Evolutionary conservation across 2,113 vertebrate genomes (phyloP), one percentile per base, ranked within the genome.

Genomic region (Sceloporus undulatus): DNA sequence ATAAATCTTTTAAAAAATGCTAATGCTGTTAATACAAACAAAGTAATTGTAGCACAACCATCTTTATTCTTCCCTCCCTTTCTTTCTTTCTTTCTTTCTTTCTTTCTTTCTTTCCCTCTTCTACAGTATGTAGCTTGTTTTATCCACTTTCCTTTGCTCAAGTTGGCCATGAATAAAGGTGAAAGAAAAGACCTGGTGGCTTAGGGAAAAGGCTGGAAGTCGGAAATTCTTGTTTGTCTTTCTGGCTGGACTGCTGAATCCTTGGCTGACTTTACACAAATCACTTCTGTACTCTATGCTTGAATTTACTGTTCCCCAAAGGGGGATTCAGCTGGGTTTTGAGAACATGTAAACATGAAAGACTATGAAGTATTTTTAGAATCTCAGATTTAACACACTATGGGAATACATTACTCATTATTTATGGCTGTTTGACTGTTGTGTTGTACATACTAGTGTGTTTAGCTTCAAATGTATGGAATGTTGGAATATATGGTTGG

Each of bases 281-380:
- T 88, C 87, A 83, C 62, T 88, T 88, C 80, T 83, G 65, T 77
- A 52, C 14, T 88, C 34, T 54, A 19, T 27, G 62, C 62, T 83
- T 83, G 74, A 88, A 88, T 88, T 88, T 77, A 83, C 23, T 83
- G 87, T 23, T 88, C 87, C 87, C 80, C 56, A 56, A 77, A 88
- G 80, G 77, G 73, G 14, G 16, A 83, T 83, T 88, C 62, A 68
- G 25, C 62, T 77, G 42, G 23, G 81, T 83, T 77, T 88, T 83
- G 73, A 76, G 80, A 88, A 77, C 62, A 83, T 38, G 78, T 71
- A 88, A 88, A 88, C 74, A 88, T 88, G 70, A 88, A 88, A 68
- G 48, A 83, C 42, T 77, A 83, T 48, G 65, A 88, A 88, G 59
- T 88, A 56, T 83, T 88, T 54, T 76, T 59, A 83, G 59, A 88